Evolutionary conservation across 2,888 invertebrate species (phyloP), one percentile per base, ranked within the genome.

Genomic region (Selenia dentaria): DNA sequence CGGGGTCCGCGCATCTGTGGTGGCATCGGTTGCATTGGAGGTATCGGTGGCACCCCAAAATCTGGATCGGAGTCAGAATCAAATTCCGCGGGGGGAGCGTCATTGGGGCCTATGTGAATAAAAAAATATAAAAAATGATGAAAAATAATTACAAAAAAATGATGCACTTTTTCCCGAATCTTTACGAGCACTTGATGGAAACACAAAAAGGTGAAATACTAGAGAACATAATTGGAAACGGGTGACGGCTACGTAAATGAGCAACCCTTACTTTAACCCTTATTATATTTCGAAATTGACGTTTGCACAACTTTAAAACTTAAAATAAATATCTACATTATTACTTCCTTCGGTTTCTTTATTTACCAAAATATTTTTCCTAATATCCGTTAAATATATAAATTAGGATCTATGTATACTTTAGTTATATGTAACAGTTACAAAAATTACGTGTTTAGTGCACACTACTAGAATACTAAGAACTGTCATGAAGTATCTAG

Each of bases 201-300:
- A n/a, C n/a, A n/a, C n/a, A n/a, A n/a, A n/a, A n/a, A n/a, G n/a
- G n/a, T n/a, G n/a, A n/a, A n/a, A n/a, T n/a, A 14, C 6, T 16
- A 9, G 16, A 16, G 16, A 16, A 2, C 2, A 16, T 16, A 16
- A 4, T 16, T 16, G 16, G 16, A 16, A 3, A 16, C 16, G 2
- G 16, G 16, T 16, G 16, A 16, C 3, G 3, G 6, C 27, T 37
- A 31, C 11, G 36, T 37, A 36, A 41, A 41, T n/a, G 20, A 36
- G 14, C 24, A n/a, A 47, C 35, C 41, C 35, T 32, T 16, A 37
- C 6, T 29, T 25, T 6, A 24, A 20, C 12, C 67, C 68, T 59
- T 0, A 1, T 22, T 16, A 16, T 16, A 16, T 64, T 69, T 70
- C 71, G 51, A 67, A 78, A 79, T 79, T 78, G 76, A 77, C 77